Base-by-base conservation (phyloP, 2,888 invertebrate genomes). In the Calliopum simillimum region DNA sequence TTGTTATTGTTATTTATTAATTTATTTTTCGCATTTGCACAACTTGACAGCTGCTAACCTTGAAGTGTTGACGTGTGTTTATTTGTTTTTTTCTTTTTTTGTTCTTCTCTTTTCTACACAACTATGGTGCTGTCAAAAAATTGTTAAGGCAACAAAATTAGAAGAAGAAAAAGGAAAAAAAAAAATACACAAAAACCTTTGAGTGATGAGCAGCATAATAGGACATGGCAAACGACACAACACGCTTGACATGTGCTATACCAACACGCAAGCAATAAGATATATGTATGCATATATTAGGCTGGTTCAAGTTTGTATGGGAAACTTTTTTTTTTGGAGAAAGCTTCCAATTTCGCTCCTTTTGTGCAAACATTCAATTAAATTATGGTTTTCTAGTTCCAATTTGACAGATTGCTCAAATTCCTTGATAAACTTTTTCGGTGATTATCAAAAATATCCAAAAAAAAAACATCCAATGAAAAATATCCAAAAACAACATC, bases 11-110 rank as follows among this genome's bases (percentile, higher is more conserved):
- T 53, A 43, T 68, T 56, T 59, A 58, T 66, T 66, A 66, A 56
- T 56, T 46, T 56, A 66, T 58, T 19, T 19, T 68, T 59, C 55
- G 23, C 41, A 55, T 44, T 62, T 62, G 51, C 71, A 16, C 44
- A 43, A 19, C 53, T 72, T 72, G 74, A 74, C 76, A 74, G 69
- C 70, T 73, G 72, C 55, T 64, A 75, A 76, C 76, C 76, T 76
- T 76, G 75, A 75, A 67, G 73, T 71, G 74, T 75, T 75, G 76
- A 74, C 75, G 75, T 73, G 75, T 65, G 66, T 73, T 73, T 33
- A 33, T 33, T 33, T 33, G 8, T 33, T 33, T 33, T 33, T 33
- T 33, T 33, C 33, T 3, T 8, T 33, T 33, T 33, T 8, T 33
- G 5, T 33, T 33, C 33, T 3, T 8, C 8, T 33, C 8, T 8